Percentiles rank a stretch among this genome's conserved stretches.
Evolutionary conservation across 2,113 vertebrate genomes (phyloP).

Genomic region (Otus sunia): DNA sequence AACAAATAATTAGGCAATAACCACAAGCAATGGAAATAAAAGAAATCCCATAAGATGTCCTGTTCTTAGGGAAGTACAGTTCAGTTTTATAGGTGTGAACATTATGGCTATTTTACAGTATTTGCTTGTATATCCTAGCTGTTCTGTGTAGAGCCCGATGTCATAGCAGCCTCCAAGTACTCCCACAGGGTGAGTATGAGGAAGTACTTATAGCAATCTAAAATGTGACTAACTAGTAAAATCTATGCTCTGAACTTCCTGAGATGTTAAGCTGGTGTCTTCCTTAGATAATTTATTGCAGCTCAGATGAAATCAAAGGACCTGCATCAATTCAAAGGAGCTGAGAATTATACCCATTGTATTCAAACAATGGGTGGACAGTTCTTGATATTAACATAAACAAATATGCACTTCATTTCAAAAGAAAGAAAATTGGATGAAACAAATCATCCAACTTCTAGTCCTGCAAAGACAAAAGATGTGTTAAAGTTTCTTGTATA

Average conservation of each 20-base stretch:
- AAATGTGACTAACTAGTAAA: background rate
- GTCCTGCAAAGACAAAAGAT: background rate
- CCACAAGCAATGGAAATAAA: background rate
- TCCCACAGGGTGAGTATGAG: background rate
- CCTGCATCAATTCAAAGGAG: background rate
- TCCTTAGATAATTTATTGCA: background rate
- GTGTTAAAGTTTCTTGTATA: background rate
- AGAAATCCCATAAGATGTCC: background rate
- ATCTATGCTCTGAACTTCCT: background rate
- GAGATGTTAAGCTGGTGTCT: background rate
- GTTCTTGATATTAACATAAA: background rate
- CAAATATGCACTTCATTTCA: background rate
- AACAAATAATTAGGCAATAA: background rate
- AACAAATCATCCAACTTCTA: background rate
- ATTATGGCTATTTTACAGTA: background rate
- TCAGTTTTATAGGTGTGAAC: background rate
- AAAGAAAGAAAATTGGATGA: background rate
- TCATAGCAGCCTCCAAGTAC: background rate
- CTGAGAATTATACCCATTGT: background rate
- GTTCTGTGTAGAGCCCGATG: background rate
- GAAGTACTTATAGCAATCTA: background rate
- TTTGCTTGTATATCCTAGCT: background rate
- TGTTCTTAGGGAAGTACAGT: background rate
- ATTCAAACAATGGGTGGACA: background rate
- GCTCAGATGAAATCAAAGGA: constrained; percentile 2